Evolutionary conservation across 1,140 invertebrate species (phyloP), one percentile per base, ranked within the genome.

Genomic region (Bombyx mori): DNA sequence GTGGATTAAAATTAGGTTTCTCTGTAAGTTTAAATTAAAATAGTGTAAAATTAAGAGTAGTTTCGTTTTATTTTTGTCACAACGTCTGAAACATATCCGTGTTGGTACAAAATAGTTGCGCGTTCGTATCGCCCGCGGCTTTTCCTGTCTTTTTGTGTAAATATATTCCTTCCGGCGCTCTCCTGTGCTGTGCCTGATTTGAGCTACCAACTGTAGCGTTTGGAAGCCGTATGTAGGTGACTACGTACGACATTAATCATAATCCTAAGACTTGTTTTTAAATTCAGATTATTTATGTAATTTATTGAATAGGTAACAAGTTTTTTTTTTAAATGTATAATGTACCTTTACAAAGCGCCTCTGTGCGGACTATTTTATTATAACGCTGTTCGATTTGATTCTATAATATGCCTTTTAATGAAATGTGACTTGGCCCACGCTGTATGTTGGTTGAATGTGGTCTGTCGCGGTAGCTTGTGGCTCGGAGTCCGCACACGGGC

Each of bases 281-380:
- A 82, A 81, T 84, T 82, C 80, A 86, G 77, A 86, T 86, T 77
- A 81, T 85, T 85, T 86, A 85, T 84, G 76, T 86, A 83, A 85
- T 75, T 85, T 86, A 86, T 84, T 85, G 72, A 75, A 67, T 86
- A 81, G 79, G 79, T 82, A 79, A 72, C 65, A 60, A 66, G 67
- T 76, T 71, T 73, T 68, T 69, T 69, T 73, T 79, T 74, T 75
- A 74, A 70, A 18, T 18, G 12, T 82, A 71, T 80, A 79, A 71
- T 83, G 74, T 82, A 81, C 77, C 73, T 79, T 76, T 68, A 3
- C 64, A 51, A 65, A 57, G 69, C 65, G 66, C 66, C 65, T 68
- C 62, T 69, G 18, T 62, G 71, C 72, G 71, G 73, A 63, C 50
- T 8, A 35, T 35, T 35, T 35, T 35, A 35, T 35, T 35, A 5